Percentiles rank a stretch among this genome's conserved stretches.
Evolutionary conservation across 2,797 vertebrate species (phyloP).

Genomic region (Mus caroli): DNA sequence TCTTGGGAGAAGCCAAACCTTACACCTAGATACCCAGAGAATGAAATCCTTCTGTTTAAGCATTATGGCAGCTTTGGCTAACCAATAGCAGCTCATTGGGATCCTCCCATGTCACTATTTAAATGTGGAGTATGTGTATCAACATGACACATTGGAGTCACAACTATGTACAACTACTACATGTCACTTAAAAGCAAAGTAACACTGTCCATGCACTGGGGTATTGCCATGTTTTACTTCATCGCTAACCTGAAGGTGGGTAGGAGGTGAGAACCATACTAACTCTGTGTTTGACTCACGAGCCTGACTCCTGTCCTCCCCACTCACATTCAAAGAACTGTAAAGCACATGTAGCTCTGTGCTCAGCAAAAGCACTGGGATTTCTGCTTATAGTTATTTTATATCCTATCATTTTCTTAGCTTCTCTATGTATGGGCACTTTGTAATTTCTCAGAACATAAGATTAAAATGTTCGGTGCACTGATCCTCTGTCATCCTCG

Average conservation of each 20-base stretch:
- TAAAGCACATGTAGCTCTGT: neutral
- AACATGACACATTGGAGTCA: neutral
- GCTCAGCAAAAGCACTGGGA: neutral
- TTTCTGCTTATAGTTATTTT: conserved; percentile 30
- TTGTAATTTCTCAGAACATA: conserved; percentile 40
- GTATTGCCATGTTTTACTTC: neutral
- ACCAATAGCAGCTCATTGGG: fast-evolving
- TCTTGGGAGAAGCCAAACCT: neutral
- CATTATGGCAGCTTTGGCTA: neutral
- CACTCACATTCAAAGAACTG: neutral
- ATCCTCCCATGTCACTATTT: neutral
- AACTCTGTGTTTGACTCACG: neutral
- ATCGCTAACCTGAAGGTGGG: neutral
- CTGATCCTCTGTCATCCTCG: conserved; percentile 19
- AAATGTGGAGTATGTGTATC: neutral
- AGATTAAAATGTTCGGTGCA: conserved; percentile 53
- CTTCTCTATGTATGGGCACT: neutral
- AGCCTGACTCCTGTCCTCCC: neutral
- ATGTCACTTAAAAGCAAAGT: neutral
- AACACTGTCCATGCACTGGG: neutral
- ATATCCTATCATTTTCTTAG: neutral
- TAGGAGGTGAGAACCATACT: neutral
- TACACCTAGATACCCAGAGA: neutral
- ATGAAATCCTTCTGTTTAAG: neutral
- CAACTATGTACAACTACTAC: neutral